Conservation (phyloP, 2,888 invertebrate species). For the Dusona sp. region DNA sequence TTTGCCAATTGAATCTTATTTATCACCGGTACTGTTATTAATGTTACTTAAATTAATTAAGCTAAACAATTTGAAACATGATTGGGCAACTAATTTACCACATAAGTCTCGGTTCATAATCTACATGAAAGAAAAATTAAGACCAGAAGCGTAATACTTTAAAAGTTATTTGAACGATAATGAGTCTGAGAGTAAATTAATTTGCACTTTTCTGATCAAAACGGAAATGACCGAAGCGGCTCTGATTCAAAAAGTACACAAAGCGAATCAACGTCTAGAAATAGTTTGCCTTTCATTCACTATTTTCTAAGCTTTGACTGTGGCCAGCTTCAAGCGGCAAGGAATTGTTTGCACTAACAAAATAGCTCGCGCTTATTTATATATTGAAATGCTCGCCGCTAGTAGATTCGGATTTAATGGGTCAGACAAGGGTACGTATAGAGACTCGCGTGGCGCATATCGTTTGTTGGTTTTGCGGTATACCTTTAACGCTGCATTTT, state of each 20-base stretch:
- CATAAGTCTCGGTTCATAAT: neutral
- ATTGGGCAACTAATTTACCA: no score
- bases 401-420: slow-evolving; percentile 61
- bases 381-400: slow-evolving; percentile 18
- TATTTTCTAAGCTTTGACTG: slow-evolving; percentile 38
- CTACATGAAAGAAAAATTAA: neutral
- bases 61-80: no score
- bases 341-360: slow-evolving; percentile 52
- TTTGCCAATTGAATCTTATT: neutral
- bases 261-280: neutral
- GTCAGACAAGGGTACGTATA: slow-evolving; percentile 54
- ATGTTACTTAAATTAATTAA: no score
- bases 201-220: neutral
- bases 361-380: slow-evolving; percentile 54
- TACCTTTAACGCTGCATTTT: slow-evolving; percentile 79
- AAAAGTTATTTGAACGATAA: neutral
- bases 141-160: neutral
- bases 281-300: neutral
- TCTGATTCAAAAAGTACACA: neutral
- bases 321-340: slow-evolving; percentile 43
- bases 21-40: no score
- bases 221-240: neutral
- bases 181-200: neutral
- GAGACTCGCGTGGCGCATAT: slow-evolving; percentile 72
- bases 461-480: slow-evolving; percentile 83